Base-by-base conservation (phyloP, 2,113 vertebrate species). In the Chitala chitala region DNA sequence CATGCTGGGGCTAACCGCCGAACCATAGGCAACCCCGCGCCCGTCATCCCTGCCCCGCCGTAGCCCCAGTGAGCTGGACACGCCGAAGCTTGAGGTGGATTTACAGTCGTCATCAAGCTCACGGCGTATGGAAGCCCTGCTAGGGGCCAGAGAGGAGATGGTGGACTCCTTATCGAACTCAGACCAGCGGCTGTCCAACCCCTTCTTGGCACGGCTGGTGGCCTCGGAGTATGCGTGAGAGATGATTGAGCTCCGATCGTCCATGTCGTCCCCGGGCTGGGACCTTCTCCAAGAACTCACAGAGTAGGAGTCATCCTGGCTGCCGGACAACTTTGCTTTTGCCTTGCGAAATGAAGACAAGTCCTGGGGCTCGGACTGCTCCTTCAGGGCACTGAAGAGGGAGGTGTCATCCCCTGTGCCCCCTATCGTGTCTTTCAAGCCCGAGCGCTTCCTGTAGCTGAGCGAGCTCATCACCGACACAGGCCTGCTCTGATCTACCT, bases 371-470 rank as follows among this genome's bases (percentile, higher is more conserved):
- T 89, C 80, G 0, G 89, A 82, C 17, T 89, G 88, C 82, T 96
- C 91, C 13, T 92, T 90, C 5, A 97, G 87, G 1, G 92, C 58
- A 38, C 85, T 92, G 82, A 96, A 90, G 46, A 98, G 92, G 0
- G 90, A 92, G 70, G 85, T 88, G 75, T 92, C 86, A 0, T 94
- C 94, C 63, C 91, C 93, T 1, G 85, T 86, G 59, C 92, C 92
- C 7, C 91, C 88, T 31, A 94, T 90, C 63, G 94, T 94, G 69
- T 95, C 92, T 79, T 94, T 94, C 12, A 93, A 79, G 76, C 88
- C 85, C 22, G 89, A 85, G 22, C 92, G 89, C 82, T 95, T 97
- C 81, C 95, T 92, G 83, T 99, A 98, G 90, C 95, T 98, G 71
- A 98, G 93, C 6, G 92, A 95, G 84, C 95, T 97, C 89, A 94